Conservation (phyloP, 2,113 vertebrate genomes). For the Pachyramphus minor region DNA sequence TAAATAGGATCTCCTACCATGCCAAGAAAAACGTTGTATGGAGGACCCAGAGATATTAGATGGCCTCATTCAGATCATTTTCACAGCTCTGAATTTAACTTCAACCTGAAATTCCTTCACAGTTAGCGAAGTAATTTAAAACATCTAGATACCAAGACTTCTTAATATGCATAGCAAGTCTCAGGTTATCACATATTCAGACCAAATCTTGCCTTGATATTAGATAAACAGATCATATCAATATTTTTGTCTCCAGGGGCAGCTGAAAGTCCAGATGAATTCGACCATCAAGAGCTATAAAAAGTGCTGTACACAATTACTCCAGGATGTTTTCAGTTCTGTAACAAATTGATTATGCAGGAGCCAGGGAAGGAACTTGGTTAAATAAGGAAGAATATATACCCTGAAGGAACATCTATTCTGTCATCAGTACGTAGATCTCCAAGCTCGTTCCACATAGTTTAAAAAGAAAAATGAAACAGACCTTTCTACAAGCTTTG, state of each 20-base stretch:
- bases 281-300: background rate
- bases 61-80: background rate
- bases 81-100: background rate
- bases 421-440: background rate
- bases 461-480: background rate
- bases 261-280: background rate
- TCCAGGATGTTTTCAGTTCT: background rate
- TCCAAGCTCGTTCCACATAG: accelerated
- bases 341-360: background rate
- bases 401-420: background rate
- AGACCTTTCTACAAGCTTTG: background rate
- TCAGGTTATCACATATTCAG: background rate
- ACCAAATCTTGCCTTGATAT: background rate
- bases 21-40: background rate
- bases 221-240: background rate
- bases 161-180: background rate
- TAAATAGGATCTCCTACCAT: background rate
- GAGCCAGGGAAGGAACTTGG: background rate
- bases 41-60: background rate
- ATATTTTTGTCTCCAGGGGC: background rate
- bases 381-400: background rate
- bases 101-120: background rate
- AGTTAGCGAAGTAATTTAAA: background rate
- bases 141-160: background rate
- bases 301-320: background rate